Evolutionary conservation across 2,797 vertebrate genomes (phyloP).

Genomic region (Tarsius wallacei): DNA sequence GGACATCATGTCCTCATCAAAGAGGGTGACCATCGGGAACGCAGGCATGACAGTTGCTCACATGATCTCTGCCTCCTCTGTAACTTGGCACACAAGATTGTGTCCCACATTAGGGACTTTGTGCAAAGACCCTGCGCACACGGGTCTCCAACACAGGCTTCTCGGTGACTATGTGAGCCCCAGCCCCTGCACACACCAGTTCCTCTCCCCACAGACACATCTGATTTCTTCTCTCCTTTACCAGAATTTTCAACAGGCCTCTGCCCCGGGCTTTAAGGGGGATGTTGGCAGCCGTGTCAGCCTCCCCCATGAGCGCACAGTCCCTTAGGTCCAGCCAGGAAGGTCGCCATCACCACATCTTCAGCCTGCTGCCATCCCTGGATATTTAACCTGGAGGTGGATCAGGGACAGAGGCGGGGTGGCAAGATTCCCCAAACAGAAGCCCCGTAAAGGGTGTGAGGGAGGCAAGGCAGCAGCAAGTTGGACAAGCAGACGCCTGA

Average conservation of each 20-base stretch:
- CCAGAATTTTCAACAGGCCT: not conserved
- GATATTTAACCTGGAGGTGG: slow-evolving; percentile 69
- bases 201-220: slow-evolving; percentile 17
- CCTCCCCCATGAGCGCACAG: not conserved
- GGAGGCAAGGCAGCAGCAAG: slow-evolving; percentile 54
- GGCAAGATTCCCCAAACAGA: slow-evolving; percentile 79
- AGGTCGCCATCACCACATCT: not conserved
- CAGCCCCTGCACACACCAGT: not conserved
- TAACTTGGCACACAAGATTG: not conserved
- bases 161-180: slow-evolving; percentile 28
- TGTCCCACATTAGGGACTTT: not conserved
- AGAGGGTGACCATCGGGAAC: not conserved
- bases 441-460: slow-evolving; percentile 71
- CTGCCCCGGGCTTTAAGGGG: not conserved
- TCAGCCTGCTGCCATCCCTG: slow-evolving; percentile 29
- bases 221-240: slow-evolving; percentile 41
- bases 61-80: not conserved
- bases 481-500: slow-evolving; percentile 43
- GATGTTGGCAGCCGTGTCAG: not conserved
- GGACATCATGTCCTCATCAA: not conserved
- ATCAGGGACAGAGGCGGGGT: slow-evolving; percentile 69
- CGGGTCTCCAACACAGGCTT: not conserved
- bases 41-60: not conserved
- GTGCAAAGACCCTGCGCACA: not conserved
- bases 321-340: not conserved